phyloP scores from a whole-genome alignment of 2,113 vertebrate species.

The Sminthopsis crassicaudata region DNA sequence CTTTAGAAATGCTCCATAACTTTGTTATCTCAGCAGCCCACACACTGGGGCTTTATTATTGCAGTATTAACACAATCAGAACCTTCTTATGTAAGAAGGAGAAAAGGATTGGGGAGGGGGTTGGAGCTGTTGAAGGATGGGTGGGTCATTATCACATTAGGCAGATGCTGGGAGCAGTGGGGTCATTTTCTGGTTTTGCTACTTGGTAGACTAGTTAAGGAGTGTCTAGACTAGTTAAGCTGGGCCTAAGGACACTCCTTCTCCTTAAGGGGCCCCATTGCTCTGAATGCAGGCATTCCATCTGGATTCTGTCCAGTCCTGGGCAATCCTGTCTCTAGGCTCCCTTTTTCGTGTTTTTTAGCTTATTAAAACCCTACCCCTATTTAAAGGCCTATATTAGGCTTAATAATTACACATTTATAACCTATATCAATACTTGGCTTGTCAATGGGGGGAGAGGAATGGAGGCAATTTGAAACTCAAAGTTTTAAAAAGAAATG shows the following conservation, averaged over 20 bases:
- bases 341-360: not conserved
- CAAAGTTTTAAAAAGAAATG: too few relatives aligned
- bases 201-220: slow-evolving; percentile 14
- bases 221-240: not conserved
- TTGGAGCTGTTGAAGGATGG: not conserved
- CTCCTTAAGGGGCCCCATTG: not conserved
- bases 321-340: not conserved
- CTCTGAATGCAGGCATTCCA: not conserved
- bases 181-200: not conserved
- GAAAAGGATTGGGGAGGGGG: not conserved
- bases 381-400: too few relatives aligned
- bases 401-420: too few relatives aligned
- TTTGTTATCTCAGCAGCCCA: slow-evolving; percentile 40
- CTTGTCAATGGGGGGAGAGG: too few relatives aligned
- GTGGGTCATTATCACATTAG: not conserved
- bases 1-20: slow-evolving; percentile 24
- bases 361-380: not conserved
- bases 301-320: not conserved
- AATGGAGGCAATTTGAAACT: too few relatives aligned
- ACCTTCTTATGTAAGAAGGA: slow-evolving; percentile 17
- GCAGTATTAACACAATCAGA: slow-evolving; percentile 47
- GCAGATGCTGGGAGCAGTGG: not conserved
- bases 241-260: not conserved
- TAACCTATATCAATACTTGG: too few relatives aligned
- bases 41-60: not conserved